These are phyloP conservation scores for Jaculus jaculus DNA, from an alignment of 2,113 vertebrate species.

Conservation along the genomic window DNA sequence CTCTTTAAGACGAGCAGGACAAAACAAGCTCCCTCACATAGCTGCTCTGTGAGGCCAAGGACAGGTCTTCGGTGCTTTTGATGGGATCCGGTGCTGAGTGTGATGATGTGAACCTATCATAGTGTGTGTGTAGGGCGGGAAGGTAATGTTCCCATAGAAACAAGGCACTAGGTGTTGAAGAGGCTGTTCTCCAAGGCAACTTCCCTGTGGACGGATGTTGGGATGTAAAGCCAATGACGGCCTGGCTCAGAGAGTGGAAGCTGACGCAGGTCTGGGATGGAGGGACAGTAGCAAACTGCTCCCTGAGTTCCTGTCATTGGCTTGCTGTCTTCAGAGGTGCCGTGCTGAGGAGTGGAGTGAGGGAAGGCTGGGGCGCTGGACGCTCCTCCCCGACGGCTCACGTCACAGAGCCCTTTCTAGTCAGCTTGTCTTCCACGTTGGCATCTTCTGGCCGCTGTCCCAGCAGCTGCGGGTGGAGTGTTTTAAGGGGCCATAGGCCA, in stretches of 20 bases:
- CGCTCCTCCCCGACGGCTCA: rapidly evolving
- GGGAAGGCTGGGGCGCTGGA: not conserved
- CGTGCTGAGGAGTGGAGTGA: not conserved
- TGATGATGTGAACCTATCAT: not conserved
- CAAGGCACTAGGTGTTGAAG: not conserved
- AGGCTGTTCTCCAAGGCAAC: not conserved
- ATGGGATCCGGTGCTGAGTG: no score
- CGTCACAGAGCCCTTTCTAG: not conserved
- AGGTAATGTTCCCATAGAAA: rapidly evolving
- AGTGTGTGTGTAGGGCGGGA: no score
- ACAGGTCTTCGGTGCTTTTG: not conserved
- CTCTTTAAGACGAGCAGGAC: not conserved
- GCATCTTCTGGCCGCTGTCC: not conserved
- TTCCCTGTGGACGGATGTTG: not conserved
- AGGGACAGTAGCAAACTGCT: not conserved
- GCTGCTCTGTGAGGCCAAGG: not conserved
- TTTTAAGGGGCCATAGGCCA: not conserved
- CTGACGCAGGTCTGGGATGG: not conserved
- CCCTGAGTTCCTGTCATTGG: not conserved
- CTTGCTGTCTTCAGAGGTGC: not conserved
- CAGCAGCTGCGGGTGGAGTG: not conserved
- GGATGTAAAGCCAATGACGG: not conserved
- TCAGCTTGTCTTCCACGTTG: not conserved
- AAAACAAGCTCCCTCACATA: not conserved
- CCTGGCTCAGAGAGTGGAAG: rapidly evolving